These are phyloP conservation scores for Acanthopagrus latus DNA, from an alignment of 2,797 vertebrate genomes.

Conservation along the genomic window DNA sequence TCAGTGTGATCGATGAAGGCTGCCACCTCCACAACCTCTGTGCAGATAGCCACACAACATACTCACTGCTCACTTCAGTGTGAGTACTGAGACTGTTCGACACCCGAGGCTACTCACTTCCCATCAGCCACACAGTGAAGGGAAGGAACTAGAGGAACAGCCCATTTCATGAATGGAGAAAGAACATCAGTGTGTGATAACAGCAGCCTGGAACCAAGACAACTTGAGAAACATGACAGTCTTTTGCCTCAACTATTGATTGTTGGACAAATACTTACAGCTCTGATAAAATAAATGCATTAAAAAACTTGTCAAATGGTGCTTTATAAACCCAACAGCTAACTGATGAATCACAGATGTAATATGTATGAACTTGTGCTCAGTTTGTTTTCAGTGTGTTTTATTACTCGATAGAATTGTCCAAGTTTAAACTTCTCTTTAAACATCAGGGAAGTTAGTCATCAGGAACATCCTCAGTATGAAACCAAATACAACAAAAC, in stretches of 20 bases:
- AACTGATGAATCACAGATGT: no score
- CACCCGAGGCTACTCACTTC: slow-evolving; percentile 1
- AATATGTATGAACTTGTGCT: no score
- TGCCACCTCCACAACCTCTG: slow-evolving; percentile 26
- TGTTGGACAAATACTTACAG: neutral
- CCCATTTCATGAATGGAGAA: neutral
- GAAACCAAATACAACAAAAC: neutral
- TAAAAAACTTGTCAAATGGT: no score
- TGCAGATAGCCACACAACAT: slow-evolving; percentile 39
- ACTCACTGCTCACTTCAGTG: slow-evolving; percentile 48
- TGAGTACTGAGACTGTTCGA: neutral
- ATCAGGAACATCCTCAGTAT: no score
- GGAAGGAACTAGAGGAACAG: neutral
- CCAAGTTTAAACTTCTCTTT: no score
- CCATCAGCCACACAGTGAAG: slow-evolving; percentile 5
- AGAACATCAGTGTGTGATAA: neutral
- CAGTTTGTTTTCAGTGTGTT: no score
- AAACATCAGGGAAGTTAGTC: no score
- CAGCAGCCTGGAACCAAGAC: neutral
- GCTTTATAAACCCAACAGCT: no score
- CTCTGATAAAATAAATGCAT: neutral
- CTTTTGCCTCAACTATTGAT: neutral
- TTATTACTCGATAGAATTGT: no score
- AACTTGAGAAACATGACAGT: neutral
- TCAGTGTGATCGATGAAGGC: slow-evolving; percentile 61